phyloP scores from a whole-genome alignment of 1,140 invertebrate species.

The Zaprionus camerounensis region DNA sequence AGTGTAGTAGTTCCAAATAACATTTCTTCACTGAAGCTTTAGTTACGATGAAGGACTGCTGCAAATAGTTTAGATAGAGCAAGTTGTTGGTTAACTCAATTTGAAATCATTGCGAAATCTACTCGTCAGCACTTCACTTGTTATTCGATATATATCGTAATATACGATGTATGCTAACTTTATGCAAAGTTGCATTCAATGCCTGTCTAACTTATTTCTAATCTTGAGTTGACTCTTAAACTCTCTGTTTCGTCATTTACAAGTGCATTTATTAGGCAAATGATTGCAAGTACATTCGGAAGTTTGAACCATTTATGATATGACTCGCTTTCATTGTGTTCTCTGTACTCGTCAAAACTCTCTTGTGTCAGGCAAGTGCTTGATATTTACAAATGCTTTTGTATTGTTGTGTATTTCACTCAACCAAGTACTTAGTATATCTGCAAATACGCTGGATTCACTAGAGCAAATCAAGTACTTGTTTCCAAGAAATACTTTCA shows the following conservation, averaged over 20 bases:
- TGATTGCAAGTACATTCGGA: neutral
- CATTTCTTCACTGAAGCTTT: constrained; percentile 39
- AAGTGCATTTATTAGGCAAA: neutral
- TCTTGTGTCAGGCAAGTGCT: neutral
- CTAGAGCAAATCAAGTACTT: neutral
- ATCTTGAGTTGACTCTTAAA: no score
- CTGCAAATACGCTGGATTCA: neutral
- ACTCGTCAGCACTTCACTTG: no score
- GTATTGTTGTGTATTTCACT: no score
- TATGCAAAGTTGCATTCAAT: no score
- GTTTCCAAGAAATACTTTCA: neutral
- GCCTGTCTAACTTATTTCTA: no score
- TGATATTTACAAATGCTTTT: neutral
- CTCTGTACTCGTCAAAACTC: no score
- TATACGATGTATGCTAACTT: no score
- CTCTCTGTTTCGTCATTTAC: no score
- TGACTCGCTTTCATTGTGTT: no score
- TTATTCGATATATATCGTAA: no score
- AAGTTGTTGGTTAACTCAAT: neutral
- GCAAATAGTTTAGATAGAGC: neutral
- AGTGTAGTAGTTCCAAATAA: constrained; percentile 43
- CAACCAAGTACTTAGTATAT: no score
- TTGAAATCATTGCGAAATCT: neutral
- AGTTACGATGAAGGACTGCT: neutral
- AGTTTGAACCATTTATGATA: no score